phyloP scores from a whole-genome alignment of 2,888 invertebrate species.

The Mimas tiliae region DNA sequence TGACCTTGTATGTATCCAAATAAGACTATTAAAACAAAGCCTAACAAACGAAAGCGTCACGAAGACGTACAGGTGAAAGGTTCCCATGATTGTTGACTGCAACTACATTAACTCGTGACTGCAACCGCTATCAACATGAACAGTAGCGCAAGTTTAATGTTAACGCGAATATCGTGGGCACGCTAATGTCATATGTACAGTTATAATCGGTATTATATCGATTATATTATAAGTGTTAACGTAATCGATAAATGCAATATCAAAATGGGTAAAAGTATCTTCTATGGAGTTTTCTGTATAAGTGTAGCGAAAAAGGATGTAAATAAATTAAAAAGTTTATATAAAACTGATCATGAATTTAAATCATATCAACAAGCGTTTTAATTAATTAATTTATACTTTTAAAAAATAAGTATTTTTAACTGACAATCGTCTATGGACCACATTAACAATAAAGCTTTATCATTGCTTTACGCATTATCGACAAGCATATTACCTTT shows the following conservation, averaged over 20 bases:
- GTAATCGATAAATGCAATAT: not conserved
- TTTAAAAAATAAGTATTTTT: no score
- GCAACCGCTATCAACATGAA: slow-evolving; percentile 11
- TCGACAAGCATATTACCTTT: not conserved
- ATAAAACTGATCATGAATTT: no score
- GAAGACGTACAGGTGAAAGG: slow-evolving; percentile 62
- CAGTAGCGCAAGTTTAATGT: slow-evolving; percentile 27
- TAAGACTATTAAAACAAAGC: not conserved
- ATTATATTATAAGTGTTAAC: no score
- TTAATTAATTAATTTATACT: no score
- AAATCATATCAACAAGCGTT: no score
- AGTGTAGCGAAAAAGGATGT: no score
- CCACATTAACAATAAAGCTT: no score
- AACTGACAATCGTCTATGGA: no score
- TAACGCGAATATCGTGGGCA: slow-evolving; percentile 45
- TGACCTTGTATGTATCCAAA: no score
- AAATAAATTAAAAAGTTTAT: no score
- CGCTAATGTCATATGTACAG: not conserved
- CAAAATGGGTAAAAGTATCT: not conserved
- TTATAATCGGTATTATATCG: no score
- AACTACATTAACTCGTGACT: slow-evolving; percentile 20
- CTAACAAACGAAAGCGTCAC: slow-evolving; percentile 58
- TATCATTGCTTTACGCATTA: not conserved
- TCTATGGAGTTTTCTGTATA: no score
- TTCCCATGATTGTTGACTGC: slow-evolving; percentile 59